Evolutionary conservation across 2,113 vertebrate genomes (phyloP).

Genomic region (Euleptes europaea): DNA sequence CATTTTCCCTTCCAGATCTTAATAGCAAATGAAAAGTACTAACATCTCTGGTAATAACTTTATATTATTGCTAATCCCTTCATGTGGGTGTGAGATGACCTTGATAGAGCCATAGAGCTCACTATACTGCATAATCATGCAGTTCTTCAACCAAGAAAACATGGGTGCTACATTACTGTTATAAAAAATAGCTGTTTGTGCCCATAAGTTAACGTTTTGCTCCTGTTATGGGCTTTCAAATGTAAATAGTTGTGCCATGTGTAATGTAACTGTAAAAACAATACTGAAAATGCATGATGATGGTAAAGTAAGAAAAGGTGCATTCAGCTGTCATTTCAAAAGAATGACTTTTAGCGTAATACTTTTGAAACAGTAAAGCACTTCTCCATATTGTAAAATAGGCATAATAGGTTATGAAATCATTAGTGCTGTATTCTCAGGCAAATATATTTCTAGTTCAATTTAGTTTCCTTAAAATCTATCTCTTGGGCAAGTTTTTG

Average conservation of each 20-base stretch:
- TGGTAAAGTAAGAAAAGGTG: not conserved
- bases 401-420: not conserved
- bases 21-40: not conserved
- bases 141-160: not conserved
- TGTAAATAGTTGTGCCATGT: not conserved
- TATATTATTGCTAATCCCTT: not conserved
- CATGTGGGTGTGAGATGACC: not conserved
- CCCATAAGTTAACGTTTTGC: not conserved
- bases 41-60: not conserved
- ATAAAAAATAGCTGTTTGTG: not conserved
- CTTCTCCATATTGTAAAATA: not conserved
- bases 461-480: not conserved
- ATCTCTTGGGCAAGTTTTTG: not conserved
- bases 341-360: not conserved
- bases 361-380: not conserved
- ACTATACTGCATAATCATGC: not conserved
- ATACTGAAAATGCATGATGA: not conserved
- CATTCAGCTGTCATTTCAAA: not conserved
- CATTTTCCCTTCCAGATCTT: not conserved
- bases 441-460: not conserved
- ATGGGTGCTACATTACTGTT: not conserved
- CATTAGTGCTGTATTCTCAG: not conserved
- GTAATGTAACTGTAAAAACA: not conserved
- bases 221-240: not conserved
- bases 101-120: not conserved